Evolutionary conservation across 1,140 invertebrate species (phyloP), one percentile per base, ranked within the genome.

Genomic region (Ruditapes philippinarum): DNA sequence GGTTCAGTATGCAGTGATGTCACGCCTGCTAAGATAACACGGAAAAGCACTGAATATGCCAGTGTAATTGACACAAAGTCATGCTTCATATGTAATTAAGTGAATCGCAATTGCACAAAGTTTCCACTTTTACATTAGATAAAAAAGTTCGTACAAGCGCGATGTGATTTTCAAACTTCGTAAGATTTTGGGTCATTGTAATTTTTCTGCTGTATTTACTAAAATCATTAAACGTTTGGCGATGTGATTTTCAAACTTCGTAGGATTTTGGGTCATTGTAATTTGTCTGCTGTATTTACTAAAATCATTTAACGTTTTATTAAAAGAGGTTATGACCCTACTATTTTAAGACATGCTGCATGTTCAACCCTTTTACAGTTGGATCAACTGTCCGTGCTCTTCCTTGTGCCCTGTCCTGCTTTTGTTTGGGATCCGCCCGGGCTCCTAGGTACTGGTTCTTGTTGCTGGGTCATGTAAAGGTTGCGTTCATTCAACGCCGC

Each of bases 221-320:
- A n/a, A n/a, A n/a, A n/a, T n/a, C n/a, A n/a, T n/a, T n/a, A n/a
- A n/a, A n/a, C n/a, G n/a, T n/a, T n/a, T n/a, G n/a, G n/a, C n/a
- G n/a, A n/a, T n/a, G n/a, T n/a, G n/a, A n/a, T n/a, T n/a, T n/a
- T n/a, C n/a, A n/a, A 22, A 62, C 87, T 31, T 89, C 89, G 65
- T 79, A 83, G 54, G 88, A 91, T 33, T 19, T 74, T 19, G 88
- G 81, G 28, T 90, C 62, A 38, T 54, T 57, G 76, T 62, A 91
- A 51, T 19, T 42, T 84, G 54, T 62, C 40, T 65, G 80, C 68
- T 62, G 57, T 38, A 25, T 33, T 84, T 7, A 45, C 42, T 45
- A 14, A 45, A 14, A 7, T 45, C 14, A 45, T 45, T 7, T 45
- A 45, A 14, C 5, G 14, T 45, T 14, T 7, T 14, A 45, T 14